Conservation (phyloP, 2,113 vertebrate genomes). For the Rynchops niger region DNA sequence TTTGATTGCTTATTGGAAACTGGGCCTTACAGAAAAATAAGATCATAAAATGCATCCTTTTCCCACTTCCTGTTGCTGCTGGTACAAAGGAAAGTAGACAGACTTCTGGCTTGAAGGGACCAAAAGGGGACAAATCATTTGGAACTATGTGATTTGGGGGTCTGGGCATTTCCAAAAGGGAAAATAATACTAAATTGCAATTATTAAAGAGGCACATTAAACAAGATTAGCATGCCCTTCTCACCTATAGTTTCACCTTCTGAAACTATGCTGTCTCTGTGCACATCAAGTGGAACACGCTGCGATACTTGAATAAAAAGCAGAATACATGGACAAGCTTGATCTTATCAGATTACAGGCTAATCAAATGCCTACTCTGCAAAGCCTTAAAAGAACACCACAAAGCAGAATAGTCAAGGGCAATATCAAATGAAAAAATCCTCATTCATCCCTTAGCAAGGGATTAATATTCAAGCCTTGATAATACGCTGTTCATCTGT, state of each 20-base stretch:
- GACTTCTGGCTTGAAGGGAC: neutral
- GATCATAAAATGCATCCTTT: neutral
- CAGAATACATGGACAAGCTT: neutral
- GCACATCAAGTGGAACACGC: neutral
- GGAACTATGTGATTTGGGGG: neutral
- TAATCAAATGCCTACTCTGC: neutral
- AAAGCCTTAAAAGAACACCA: neutral
- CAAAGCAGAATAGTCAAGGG: neutral
- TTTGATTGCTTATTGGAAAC: neutral
- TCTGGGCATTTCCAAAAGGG: neutral
- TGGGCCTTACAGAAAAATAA: neutral
- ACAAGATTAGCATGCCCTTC: neutral
- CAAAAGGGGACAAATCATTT: neutral
- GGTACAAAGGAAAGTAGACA: neutral
- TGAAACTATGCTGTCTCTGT: neutral
- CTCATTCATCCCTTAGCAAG: neutral
- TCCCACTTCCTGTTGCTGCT: neutral
- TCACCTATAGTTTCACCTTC: neutral
- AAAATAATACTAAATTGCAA: neutral
- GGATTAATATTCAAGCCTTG: neutral
- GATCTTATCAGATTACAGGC: neutral
- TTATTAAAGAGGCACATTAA: neutral
- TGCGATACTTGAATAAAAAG: neutral
- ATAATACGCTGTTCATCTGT: neutral
- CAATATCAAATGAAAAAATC: neutral